A percentile compares a stretch with the other conserved stretches of the same genome.
phyloP scores from a whole-genome alignment of 1,140 invertebrate species.

The Bradysia coprophila region DNA sequence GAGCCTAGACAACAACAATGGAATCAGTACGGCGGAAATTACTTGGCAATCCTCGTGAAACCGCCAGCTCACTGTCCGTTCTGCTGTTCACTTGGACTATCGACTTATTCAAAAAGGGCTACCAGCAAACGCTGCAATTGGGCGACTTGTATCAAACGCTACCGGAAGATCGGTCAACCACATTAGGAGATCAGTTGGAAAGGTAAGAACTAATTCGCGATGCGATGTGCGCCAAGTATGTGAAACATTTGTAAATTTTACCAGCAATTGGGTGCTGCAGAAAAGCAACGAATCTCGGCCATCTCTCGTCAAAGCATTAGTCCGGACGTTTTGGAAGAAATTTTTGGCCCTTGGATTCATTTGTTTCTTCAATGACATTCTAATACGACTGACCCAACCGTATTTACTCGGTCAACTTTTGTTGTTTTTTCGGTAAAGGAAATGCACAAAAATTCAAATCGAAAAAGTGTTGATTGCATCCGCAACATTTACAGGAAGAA shows the following conservation, averaged over 20 bases:
- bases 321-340: background rate
- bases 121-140: slow-evolving; percentile 28
- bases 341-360: background rate
- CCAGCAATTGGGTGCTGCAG: background rate
- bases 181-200: slow-evolving; percentile 28
- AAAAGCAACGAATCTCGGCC: background rate
- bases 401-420: slow-evolving; percentile 1
- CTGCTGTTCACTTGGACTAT: slow-evolving; percentile 29
- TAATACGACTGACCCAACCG: background rate
- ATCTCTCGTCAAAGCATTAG: slow-evolving; percentile 1
- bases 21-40: background rate
- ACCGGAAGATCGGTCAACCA: slow-evolving; percentile 27
- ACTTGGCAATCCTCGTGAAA: slow-evolving; percentile 7
- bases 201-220: slow-evolving; percentile 19
- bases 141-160: slow-evolving; percentile 35
- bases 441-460: too few species aligned
- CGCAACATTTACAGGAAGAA: background rate
- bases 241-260: background rate
- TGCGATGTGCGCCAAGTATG: background rate
- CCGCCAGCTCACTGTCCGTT: slow-evolving; percentile 7
- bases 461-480: too few species aligned
- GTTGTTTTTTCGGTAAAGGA: background rate
- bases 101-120: slow-evolving; percentile 32
- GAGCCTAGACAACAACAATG: too few species aligned
- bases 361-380: background rate